Percentiles rank a stretch among this genome's conserved stretches.
Evolutionary conservation across 2,113 vertebrate genomes (phyloP).

Genomic region (Toxotes chatareus): DNA sequence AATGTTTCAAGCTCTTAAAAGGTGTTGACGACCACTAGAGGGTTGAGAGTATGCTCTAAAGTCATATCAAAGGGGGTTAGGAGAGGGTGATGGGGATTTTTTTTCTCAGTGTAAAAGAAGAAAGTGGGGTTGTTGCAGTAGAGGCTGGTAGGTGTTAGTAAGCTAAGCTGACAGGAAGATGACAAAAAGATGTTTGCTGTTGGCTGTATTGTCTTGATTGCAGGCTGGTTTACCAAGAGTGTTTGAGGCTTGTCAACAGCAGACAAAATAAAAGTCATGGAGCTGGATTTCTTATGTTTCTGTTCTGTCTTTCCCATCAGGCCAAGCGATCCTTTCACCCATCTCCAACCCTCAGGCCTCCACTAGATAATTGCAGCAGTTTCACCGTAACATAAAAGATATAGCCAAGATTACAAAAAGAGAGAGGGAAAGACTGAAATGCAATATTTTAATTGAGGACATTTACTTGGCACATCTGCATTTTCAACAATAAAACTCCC

Average conservation of each 20-base stretch:
- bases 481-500: constrained; percentile 58
- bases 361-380: constrained; percentile 64
- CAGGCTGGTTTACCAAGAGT: not conserved
- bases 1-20: too few species aligned
- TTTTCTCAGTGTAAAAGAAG: not conserved
- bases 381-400: constrained; percentile 61
- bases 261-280: constrained; percentile 35
- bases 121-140: not conserved
- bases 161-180: not conserved
- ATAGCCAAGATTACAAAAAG: constrained; percentile 57
- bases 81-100: not conserved
- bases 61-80: too few species aligned
- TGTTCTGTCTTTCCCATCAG: constrained; percentile 57
- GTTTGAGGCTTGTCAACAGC: constrained; percentile 9
- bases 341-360: constrained; percentile 49
- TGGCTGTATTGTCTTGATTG: constrained; percentile 5
- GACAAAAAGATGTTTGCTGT: not conserved
- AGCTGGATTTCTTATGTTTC: constrained; percentile 47
- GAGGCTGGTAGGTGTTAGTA: not conserved
- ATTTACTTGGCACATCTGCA: constrained; percentile 59
- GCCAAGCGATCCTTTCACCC: constrained; percentile 37
- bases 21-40: not conserved
- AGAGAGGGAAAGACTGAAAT: constrained; percentile 53
- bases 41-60: too few species aligned
- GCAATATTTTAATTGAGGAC: constrained; percentile 74